Evolutionary conservation across 2,888 invertebrate genomes (phyloP).

Genomic region (Patella depressa): DNA sequence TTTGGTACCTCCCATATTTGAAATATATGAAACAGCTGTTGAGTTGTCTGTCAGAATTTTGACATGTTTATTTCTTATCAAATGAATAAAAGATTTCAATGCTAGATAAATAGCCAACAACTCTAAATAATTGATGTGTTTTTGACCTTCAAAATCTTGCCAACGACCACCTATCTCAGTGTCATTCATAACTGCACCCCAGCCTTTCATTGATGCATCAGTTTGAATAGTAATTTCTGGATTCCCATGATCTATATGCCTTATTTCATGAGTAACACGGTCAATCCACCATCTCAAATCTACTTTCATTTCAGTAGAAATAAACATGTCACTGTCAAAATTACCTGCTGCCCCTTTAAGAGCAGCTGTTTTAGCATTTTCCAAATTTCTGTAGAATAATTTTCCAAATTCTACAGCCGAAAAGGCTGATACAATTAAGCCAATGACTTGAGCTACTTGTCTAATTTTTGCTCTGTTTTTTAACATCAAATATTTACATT

Average conservation of each 20-base stretch:
- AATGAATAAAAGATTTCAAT: background rate
- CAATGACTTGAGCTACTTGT: constrained; percentile 3
- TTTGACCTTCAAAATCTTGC: background rate
- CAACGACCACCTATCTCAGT: background rate
- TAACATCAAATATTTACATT: no score
- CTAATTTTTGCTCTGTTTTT: background rate
- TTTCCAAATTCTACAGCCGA: background rate
- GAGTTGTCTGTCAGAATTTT: background rate
- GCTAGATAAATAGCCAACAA: background rate
- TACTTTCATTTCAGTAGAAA: background rate
- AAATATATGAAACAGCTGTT: background rate
- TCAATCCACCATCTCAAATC: constrained; percentile 3
- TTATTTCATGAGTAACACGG: background rate
- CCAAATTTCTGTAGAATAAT: background rate
- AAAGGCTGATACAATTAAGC: background rate
- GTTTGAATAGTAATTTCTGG: background rate
- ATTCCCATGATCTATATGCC: background rate
- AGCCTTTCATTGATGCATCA: background rate
- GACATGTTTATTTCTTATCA: background rate
- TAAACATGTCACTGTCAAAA: background rate
- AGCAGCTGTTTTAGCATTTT: background rate
- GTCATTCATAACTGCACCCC: background rate
- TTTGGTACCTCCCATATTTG: no score
- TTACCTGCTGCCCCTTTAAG: background rate
- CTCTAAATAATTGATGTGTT: no score